Evolutionary conservation across 2,797 vertebrate species (phyloP), one percentile per base, ranked within the genome.

Genomic region (Rhinichthys osculus): DNA sequence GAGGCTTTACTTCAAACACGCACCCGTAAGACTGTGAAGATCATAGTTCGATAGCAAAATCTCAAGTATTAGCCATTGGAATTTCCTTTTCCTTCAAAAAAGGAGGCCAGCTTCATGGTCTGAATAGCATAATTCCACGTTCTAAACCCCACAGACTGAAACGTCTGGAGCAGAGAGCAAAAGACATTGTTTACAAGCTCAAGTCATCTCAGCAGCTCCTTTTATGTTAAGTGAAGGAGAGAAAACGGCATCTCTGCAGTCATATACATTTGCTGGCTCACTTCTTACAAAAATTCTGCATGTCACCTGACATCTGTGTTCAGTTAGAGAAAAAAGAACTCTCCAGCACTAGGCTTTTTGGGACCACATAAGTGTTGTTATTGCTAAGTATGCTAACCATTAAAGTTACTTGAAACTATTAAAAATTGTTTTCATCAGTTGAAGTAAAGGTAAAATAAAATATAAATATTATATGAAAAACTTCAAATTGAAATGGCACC

Each of bases 231-330:
- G 27, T 52, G 86, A 89, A 90, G 81, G 85, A 73, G 87, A 86
- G 77, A 87, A 88, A 92, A 84, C 88, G 66, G 90, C 89, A 38
- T 64, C 83, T 82, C 92, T 93, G 92, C 93, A 92, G 90, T 89
- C 89, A 81, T 88, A 90, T 85, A 73, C 87, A 76, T 91, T 91
- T 78, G 19, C 57, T 80, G 62, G 67, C 76, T 72, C 23, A 81
- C 35, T 89, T 93, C 89, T 92, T 91, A 93, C 92, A 78, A 94
- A 93, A 95, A 92, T 95, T 92, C 92, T 88, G 93, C 92, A 94
- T 85, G 90, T 87, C 76, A 88, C 88, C 88, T 88, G 90, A 90
- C 92, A 92, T 92, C 89, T 91, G 88, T 91, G 91, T 92, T 92
- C 80, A 92, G 89, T 91, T 91, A 89, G 80, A 84, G 64, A 57